These are phyloP conservation scores for Acanthosepion pharaonis DNA, from an alignment of 2,888 invertebrate genomes.

Conservation along the genomic window DNA sequence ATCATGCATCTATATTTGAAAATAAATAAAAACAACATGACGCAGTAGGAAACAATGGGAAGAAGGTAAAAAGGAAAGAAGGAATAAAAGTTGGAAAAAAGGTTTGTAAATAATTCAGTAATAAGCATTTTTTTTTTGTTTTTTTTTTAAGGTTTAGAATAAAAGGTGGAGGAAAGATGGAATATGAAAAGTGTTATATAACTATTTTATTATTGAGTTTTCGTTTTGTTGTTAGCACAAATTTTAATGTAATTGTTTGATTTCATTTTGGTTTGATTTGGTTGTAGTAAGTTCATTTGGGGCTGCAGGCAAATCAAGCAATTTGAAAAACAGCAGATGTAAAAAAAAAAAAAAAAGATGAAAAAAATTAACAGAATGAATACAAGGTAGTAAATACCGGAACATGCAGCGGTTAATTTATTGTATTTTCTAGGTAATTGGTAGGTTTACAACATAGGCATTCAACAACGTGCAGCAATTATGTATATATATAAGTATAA, in stretches of 20 bases:
- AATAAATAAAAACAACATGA: neutral
- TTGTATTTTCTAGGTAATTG: neutral
- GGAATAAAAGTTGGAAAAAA: neutral
- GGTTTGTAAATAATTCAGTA: neutral
- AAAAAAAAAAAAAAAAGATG: neutral
- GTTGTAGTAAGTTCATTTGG: neutral
- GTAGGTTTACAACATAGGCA: constrained; percentile 2
- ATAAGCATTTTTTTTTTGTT: neutral
- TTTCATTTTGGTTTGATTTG: neutral
- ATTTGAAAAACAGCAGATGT: neutral
- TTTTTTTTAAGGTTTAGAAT: neutral
- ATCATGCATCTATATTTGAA: neutral
- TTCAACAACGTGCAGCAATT: neutral
- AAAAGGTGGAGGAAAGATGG: neutral
- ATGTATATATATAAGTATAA: neutral
- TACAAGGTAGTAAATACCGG: neutral
- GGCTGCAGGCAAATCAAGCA: neutral
- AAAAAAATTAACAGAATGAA: neutral
- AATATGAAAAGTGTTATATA: neutral
- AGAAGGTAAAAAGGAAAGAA: neutral
- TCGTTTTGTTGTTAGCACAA: neutral
- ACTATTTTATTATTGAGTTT: neutral
- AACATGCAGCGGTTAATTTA: neutral
- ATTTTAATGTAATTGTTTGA: neutral
- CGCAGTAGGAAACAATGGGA: neutral